Evolutionary conservation across 1,140 invertebrate genomes (phyloP).

Genomic region (Micrasema longulum): DNA sequence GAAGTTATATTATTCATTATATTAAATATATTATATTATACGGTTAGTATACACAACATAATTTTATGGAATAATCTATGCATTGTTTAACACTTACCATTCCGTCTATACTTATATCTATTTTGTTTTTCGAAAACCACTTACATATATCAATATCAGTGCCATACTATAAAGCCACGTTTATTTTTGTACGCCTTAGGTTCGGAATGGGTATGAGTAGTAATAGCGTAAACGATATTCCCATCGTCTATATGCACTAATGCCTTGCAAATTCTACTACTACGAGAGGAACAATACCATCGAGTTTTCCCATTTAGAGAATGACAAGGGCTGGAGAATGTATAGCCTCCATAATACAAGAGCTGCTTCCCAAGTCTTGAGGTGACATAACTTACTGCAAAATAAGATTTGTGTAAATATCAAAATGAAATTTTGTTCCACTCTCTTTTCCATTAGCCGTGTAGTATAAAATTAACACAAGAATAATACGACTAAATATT

Average conservation of each 20-base stretch:
- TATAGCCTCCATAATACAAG: slow-evolving; percentile 21
- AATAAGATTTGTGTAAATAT: not conserved
- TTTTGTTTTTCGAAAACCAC: no score
- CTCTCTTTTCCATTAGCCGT: no score
- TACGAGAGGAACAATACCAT: slow-evolving; percentile 59
- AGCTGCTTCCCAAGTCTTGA: slow-evolving; percentile 35
- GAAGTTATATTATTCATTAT: no score
- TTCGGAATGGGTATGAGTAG: slow-evolving; percentile 24
- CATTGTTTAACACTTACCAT: no score
- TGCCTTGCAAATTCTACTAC: slow-evolving; percentile 58
- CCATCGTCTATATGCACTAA: slow-evolving; percentile 44
- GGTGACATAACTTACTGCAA: slow-evolving; percentile 5
- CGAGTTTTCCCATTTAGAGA: slow-evolving; percentile 41
- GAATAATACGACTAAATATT: no score
- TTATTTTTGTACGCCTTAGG: slow-evolving; percentile 4
- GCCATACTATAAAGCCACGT: slow-evolving; percentile 4
- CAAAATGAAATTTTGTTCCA: no score
- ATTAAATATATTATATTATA: no score
- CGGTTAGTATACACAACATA: no score
- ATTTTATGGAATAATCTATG: no score
- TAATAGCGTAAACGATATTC: slow-evolving; percentile 23
- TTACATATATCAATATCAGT: no score
- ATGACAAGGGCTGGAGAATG: slow-evolving; percentile 29
- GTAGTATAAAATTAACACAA: no score
- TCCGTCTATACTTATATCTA: no score